Conservation (phyloP, 35 echinoderm and acorn worm genomes). For the Patiria miniata region DNA sequence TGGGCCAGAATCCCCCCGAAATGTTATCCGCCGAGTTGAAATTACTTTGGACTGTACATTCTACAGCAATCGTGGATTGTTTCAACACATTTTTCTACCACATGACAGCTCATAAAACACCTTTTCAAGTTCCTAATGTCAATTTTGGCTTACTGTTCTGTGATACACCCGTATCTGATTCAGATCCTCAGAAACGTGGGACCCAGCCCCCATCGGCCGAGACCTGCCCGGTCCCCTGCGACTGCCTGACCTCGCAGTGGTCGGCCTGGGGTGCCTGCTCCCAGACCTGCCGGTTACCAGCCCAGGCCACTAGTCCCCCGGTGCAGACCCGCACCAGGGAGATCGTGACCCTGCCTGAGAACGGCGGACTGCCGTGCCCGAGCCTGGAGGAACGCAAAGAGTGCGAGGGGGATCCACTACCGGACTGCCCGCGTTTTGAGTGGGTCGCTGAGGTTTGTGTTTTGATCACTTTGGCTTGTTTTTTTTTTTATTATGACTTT, state of each 20-base stretch:
- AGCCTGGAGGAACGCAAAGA: conserved; percentile 41
- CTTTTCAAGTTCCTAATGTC: not conserved
- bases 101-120: too few species aligned
- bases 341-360: conserved; percentile 48
- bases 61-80: too few species aligned
- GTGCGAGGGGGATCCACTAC: conserved; percentile 41
- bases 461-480: conserved; percentile 11
- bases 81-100: too few species aligned
- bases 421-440: conserved; percentile 55
- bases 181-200: conserved; percentile 28
- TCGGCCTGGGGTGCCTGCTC: conserved; percentile 64
- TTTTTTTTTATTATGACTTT: too few species aligned
- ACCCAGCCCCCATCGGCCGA: conserved; percentile 49
- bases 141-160: too few species aligned
- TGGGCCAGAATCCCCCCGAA: too few species aligned
- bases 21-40: too few species aligned
- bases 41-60: too few species aligned
- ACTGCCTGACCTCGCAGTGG: conserved; percentile 78
- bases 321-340: conserved; percentile 46
- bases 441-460: conserved; percentile 72
- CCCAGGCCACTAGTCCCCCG: not conserved
- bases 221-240: conserved; percentile 75
- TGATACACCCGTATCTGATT: not conserved
- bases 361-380: conserved; percentile 73
- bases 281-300: conserved; percentile 59